A percentile compares a stretch with the other conserved stretches of the same genome.
phyloP scores from a whole-genome alignment of 2,797 vertebrate species.

The Pristis pectinata region DNA sequence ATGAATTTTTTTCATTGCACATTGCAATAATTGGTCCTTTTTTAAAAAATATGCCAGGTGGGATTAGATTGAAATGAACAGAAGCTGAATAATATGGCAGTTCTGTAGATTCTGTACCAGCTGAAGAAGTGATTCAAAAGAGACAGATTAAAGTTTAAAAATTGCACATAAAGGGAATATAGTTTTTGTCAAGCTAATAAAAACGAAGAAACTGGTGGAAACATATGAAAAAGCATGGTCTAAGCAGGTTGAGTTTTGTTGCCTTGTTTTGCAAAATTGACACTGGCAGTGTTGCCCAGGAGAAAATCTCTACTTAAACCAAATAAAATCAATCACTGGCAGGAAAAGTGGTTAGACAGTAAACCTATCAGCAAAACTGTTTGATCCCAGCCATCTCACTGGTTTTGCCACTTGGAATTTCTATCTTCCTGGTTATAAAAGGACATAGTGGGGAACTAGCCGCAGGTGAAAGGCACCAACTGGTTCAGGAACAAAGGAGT shows the following conservation, averaged over 20 bases:
- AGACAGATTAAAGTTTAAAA: slow-evolving; percentile 30
- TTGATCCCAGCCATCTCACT: slow-evolving; percentile 56
- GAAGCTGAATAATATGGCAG: neutral
- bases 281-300: slow-evolving; percentile 59
- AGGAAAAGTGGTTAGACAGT: slow-evolving; percentile 54
- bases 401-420: slow-evolving; percentile 60
- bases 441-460: slow-evolving; percentile 52
- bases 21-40: neutral
- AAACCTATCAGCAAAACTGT: slow-evolving; percentile 51
- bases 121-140: neutral
- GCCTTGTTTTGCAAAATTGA: slow-evolving; percentile 56
- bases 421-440: slow-evolving; percentile 47
- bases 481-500: neutral
- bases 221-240: slow-evolving; percentile 44
- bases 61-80: neutral
- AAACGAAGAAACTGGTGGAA: neutral
- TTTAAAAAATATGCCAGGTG: neutral
- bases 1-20: neutral
- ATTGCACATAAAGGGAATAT: neutral
- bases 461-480: slow-evolving; percentile 50
- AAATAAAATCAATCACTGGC: slow-evolving; percentile 57
- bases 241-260: slow-evolving; percentile 50
- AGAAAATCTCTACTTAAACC: slow-evolving; percentile 55
- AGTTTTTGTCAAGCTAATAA: neutral
- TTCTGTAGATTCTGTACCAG: neutral